Base-by-base conservation (phyloP, 2,797 vertebrate genomes). In the Enteromius argenteus region DNA sequence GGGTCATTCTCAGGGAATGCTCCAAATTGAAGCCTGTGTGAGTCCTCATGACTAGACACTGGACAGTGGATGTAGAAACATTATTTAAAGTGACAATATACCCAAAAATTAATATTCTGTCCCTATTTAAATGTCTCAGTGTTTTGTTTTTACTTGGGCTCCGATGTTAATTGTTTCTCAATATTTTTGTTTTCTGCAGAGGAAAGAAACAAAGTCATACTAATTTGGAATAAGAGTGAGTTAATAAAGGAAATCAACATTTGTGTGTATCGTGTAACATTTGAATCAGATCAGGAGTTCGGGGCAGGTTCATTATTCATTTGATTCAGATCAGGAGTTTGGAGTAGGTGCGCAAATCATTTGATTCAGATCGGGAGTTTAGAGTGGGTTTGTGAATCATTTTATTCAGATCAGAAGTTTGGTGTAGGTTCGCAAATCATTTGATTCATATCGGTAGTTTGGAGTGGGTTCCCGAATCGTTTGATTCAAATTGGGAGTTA, bases 311-410 rank as follows among this genome's bases (percentile, higher is more conserved):
- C 44, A 15, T 46, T 14, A 46, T 46, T 49, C 46, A 3, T 35
- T 39, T 56, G 21, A 56, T 56, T n/a, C 21, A 56, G 0, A 56
- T 56, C 3, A 0, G 8, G 9, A n/a, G 1, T n/a, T 53, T 4
- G 5, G 15, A 51, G 49, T 17, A 2, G 1, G 21, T 3, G 9
- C 0, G 21, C 1, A 0, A 4, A n/a, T 56, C 0, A 9, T 56
- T 56, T n/a, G 21, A 56, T 56, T 56, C 21, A 56, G 53, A 56
- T 56, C 8, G 0, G 2, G 17, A 51, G 5, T 51, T 51, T 2
- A 2, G 2, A 53, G 51, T 2, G 2, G 5, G 51, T 53, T 8
- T 21, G 2, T 0, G 2, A 49, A 49, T 49, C 14, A 1, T 49
- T 49, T 49, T 14, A 49, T 49, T 49, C 46, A 49, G 46, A 15